Evolutionary conservation across 2,113 vertebrate species (phyloP), one percentile per base, ranked within the genome.

Genomic region (Syngnathus typhle): DNA sequence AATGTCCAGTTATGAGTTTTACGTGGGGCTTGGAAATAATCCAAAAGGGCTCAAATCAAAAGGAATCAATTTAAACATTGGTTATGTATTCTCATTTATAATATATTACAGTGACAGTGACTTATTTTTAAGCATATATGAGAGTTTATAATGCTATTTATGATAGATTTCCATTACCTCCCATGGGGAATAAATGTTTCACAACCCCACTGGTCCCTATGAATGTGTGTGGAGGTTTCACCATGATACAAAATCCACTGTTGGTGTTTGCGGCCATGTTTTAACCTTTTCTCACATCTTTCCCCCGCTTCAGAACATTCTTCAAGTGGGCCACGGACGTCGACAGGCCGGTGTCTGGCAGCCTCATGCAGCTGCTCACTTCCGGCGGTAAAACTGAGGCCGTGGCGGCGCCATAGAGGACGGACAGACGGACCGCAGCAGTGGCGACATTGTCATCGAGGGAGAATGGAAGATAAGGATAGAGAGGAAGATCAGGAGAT

Each of bases 351-450:
- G 88, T 84, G 37, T 95, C 95, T 0, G 96, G 96, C 47, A 96
- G 94, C 81, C 92, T 98, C 5, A 92, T 98, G 74, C 92, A 96
- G 85, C 89, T 98, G 77, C 67, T 93, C 62, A 98, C 96, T 65
- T 80, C 88, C 0, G 91, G 89, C 75, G 96, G 95, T 7, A 91
- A 92, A 88, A 95, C 95, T 1, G 91, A 94, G 79, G 91, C 94
- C 3, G 88, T 89, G 32, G 83, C 90, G 0, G 82, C 89, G 36
- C 87, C 91, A 79, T 97, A 90, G 91, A 80, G 67, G 58, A 78
- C 49, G 5, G 49, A n/a, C 60, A 73, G 27, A 58, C 12, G 6
- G 55, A 16, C 55, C 72, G 69, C 65, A 58, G 69, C 65, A 58
- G 72, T 67, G 49, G 56, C 27, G 65, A 56, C 13, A 7, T 49